Evolutionary conservation across 2,113 vertebrate species (phyloP), one percentile per base, ranked within the genome.

Genomic region (Anguilla rostrata): DNA sequence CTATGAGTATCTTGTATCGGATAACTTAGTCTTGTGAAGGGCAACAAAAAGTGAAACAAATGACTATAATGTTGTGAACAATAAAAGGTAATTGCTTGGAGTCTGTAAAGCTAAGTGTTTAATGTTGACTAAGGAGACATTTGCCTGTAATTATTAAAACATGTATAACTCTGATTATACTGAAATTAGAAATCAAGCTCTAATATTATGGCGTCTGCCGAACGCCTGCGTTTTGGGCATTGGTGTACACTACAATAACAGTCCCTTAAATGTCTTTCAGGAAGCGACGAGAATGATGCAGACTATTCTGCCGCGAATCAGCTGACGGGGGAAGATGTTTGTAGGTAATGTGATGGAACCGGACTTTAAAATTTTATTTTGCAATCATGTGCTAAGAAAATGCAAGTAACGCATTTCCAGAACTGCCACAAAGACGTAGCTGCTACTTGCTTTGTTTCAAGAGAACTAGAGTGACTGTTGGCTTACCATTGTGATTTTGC

Each of bases 291-390:
- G 71, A 34, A 75, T 34, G 26, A 34, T 34, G 71, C 71, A n/a
- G 71, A 71, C 63, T 80, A 57, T 75, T 16, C 66, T 78, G 78
- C 53, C 78, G 92, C 84, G 82, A 90, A 86, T 96, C 94, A 95
- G 93, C 92, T 95, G 95, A 95, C 91, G 49, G 75, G 66, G 39
- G 89, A 53, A 78, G 71, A 71, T 85, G 85, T 43, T n/a, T 82
- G 82, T 84, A 86, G 81, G 60, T 82, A 84, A 79, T 63, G 56
- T 82, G 60, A 87, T 86, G 66, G 71, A 46, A 83, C 71, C 75
- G 81, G 83, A 34, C 46, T 29, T 79, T 29, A 15, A 71, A 87
- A 80, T 86, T 83, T 82, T 39, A 12, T 85, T 86, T 84, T 88
- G 49, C 78, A 82, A 83, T 88, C 86, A 60, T 83, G 15, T 39